These are phyloP conservation scores for Podarcis siculus DNA, from an alignment of 2,797 vertebrate species.

Conservation along the genomic window DNA sequence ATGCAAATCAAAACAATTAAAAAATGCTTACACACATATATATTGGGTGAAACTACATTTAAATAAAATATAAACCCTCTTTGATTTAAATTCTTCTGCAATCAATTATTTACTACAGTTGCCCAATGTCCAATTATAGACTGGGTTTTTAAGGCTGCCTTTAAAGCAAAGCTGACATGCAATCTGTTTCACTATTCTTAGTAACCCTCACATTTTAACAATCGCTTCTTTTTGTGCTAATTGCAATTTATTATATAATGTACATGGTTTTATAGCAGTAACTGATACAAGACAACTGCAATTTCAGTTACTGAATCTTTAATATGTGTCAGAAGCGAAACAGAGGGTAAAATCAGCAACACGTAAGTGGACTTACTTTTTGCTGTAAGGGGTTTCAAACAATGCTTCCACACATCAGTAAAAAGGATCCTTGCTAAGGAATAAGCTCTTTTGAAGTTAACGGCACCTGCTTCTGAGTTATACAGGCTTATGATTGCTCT, in stretches of 20 bases:
- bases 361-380: not conserved
- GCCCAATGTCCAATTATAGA: not conserved
- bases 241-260: not conserved
- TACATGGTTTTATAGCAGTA: not conserved
- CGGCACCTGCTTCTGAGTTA: not conserved
- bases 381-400: not conserved
- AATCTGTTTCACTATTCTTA: not conserved
- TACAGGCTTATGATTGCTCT: not conserved
- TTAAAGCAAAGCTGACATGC: not conserved
- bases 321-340: not conserved
- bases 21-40: not conserved
- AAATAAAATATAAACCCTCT: not conserved
- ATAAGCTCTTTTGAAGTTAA: not conserved
- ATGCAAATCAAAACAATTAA: not conserved
- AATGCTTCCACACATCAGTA: not conserved
- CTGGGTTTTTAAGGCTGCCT: not conserved
- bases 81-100: not conserved
- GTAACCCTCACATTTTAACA: not conserved
- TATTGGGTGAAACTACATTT: not conserved
- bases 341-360: not conserved
- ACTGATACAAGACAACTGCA: not conserved
- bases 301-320: not conserved
- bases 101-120: not conserved
- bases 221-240: not conserved
- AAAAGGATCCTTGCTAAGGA: not conserved